Evolutionary conservation across 2,888 invertebrate genomes (phyloP).

Genomic region (Cremastinae sp.): DNA sequence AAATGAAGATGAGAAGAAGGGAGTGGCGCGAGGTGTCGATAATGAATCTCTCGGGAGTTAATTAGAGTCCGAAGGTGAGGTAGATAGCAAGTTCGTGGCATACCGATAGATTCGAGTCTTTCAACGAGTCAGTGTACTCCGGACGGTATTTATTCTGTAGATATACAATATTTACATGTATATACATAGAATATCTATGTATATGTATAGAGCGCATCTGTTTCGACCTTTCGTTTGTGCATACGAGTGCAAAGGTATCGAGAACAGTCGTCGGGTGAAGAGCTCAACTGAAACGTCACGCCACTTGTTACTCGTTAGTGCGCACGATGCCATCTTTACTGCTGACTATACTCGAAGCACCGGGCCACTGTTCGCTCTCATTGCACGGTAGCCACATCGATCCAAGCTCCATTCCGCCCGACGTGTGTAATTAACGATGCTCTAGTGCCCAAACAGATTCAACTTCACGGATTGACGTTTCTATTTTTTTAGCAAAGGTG

Average conservation of each 20-base stretch:
- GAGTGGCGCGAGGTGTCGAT: constrained; percentile 74
- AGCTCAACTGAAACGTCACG: constrained; percentile 77
- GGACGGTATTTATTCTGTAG: background rate
- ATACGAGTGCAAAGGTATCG: constrained; percentile 37
- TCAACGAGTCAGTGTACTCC: background rate
- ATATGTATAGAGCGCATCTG: constrained; percentile 9
- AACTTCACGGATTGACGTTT: too few species aligned
- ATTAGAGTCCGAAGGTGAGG: constrained; percentile 74
- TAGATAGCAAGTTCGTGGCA: constrained; percentile 75
- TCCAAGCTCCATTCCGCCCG: constrained; percentile 66
- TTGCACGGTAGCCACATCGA: constrained; percentile 68
- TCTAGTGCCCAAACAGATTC: constrained; percentile 8
- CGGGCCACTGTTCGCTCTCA: constrained; percentile 59
- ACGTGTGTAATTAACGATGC: constrained; percentile 74
- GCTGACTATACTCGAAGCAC: constrained; percentile 59
- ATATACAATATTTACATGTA: background rate
- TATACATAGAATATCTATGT: constrained; percentile 13
- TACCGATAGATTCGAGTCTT: constrained; percentile 70
- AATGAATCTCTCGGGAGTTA: constrained; percentile 76
- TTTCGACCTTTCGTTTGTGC: constrained; percentile 9
- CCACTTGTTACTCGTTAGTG: constrained; percentile 76
- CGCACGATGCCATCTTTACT: constrained; percentile 77
- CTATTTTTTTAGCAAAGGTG: too few species aligned
- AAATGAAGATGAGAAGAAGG: constrained; percentile 71
- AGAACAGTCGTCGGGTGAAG: constrained; percentile 50